Base-by-base conservation (phyloP, 2,888 invertebrate species). In the Biston betularia region DNA sequence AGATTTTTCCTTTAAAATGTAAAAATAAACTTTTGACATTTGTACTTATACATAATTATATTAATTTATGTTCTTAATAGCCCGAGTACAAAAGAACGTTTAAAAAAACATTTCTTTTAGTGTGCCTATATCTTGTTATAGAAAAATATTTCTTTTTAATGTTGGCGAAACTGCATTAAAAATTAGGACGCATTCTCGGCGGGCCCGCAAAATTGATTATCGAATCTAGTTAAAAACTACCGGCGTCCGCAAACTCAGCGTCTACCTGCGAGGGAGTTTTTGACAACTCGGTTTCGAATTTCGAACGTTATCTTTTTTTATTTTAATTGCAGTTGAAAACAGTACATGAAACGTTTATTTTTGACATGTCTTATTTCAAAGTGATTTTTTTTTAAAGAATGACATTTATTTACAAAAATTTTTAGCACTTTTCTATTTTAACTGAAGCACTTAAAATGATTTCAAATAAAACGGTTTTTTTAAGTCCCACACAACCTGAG, bases 141-240 rank as follows among this genome's bases (percentile, higher is more conserved):
- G 42, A 49, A 34, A 59, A 44, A 15, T 52, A 8, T 40, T 34
- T 52, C 52, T n/a, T 53, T 14, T 53, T 45, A 44, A 40, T 10
- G 55, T 56, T 56, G 63, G 48, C 42, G 42, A 56, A 56, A 50
- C 73, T 73, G 70, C 72, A 79, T 76, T 81, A 79, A 65, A 68
- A 71, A 77, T 76, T 75, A 71, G 77, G 63, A 65, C 60, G 71
- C 69, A 75, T 79, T 80, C 71, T 80, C 75, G 77, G 80, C 82
- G 78, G 75, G 75, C 80, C 82, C 71, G 77, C 83, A 86, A 90
- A 92, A 92, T 92, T 91, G 91, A 90, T 92, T 89, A 91, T 92
- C 84, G 91, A 89, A 92, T 91, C 88, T 88, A 90, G 90, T 92
- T 92, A 92, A 80, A 80, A 92, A 93, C 90, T 92, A 89, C 86